Base-by-base conservation (phyloP, 2,888 invertebrate species). In the Punctoribates punctum region DNA sequence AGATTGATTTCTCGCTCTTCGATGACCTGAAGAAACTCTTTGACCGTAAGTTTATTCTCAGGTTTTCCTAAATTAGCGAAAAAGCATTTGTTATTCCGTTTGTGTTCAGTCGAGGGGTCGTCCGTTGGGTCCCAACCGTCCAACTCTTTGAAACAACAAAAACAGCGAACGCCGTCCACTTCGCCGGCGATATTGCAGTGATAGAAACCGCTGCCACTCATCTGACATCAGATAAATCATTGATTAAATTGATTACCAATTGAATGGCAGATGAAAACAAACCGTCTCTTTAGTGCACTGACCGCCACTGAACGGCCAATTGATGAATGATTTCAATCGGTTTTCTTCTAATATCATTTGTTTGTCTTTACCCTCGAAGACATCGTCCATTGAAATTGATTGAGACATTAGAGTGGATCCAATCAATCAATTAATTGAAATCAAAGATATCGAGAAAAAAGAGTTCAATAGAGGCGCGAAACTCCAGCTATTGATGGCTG, bases 111-210 rank as follows among this genome's bases (percentile, higher is more conserved):
- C 93, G 92, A 91, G 0, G 94, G 94, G 83, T 93, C 89, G 82
- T 94, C 94, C 5, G 87, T 84, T 0, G 89, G 85, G 82, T 94
- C 93, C 94, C 95, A 95, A 9, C 93, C 93, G 83, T 94, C 92
- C 13, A 94, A 84, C 79, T 90, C 89, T 83, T 94, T 94, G 1
- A 86, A 85, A 82, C 94, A 95, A 0, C 91, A 87, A 82, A 92
- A 93, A 83, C 94, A 95, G 81, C 90, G 88, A 0, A 89, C 92
- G 8, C 89, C 86, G 84, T 94, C 94, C n/a, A n/a, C n/a, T 78
- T 91, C 91, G 0, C 87, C 85, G 46, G 84, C 83, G 1, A 87
- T 88, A 0, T 91, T 91, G 73, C 88, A 87, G 79, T 89, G 90
- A 82, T 89, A 89, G 82, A 94, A 94, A 1, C 94, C 94, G 5